Base-by-base conservation (phyloP, 2,797 vertebrate species). In the Enteromius argenteus region DNA sequence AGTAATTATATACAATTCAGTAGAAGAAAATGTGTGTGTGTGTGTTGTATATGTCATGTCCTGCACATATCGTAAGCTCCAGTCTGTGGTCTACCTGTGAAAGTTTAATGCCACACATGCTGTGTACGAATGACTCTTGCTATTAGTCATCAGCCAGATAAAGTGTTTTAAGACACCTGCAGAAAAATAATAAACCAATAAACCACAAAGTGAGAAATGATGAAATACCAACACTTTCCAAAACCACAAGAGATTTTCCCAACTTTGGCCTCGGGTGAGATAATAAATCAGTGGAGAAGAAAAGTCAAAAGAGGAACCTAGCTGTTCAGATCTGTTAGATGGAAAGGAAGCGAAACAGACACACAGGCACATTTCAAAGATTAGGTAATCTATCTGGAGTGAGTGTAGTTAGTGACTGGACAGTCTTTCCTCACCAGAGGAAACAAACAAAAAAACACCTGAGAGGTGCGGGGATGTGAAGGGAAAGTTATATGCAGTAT, bases 71-170 rank as follows among this genome's bases (percentile, higher is more conserved):
- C 21, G 58, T 87, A 83, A 88, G 90, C 89, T 86, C 88, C 60
- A 3, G 39, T 81, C 73, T 89, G 89, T 81, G 83, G 86, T 90
- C 73, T 82, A 62, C 56, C 56, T 69, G 86, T 90, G 92, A 90
- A 92, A 91, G 88, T 93, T 94, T 92, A 30, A 15, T 62, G 60
- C 27, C 60, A 32, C 60, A 62, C 60, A 30, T 7, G 19, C 72
- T 53, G 46, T 53, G 13, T 23, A 80, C 1, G 19, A 21, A 89
- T 27, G 58, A 90, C 87, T 86, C 39, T 71, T 86, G 62, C 30
- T 74, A 87, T 93, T 89, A 84, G 89, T 91, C 91, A 93, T 89
- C 87, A 87, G 19, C 46, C 66, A 37, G 56, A 39, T 68, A 32
- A 2, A 60, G 5, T 85, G 17, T 17, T 56, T 60, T 17, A 21